A percentile compares a stretch with the other conserved stretches of the same genome.
Evolutionary conservation across 1,140 invertebrate genomes (phyloP).

Genomic region (Drosophila persimilis): DNA sequence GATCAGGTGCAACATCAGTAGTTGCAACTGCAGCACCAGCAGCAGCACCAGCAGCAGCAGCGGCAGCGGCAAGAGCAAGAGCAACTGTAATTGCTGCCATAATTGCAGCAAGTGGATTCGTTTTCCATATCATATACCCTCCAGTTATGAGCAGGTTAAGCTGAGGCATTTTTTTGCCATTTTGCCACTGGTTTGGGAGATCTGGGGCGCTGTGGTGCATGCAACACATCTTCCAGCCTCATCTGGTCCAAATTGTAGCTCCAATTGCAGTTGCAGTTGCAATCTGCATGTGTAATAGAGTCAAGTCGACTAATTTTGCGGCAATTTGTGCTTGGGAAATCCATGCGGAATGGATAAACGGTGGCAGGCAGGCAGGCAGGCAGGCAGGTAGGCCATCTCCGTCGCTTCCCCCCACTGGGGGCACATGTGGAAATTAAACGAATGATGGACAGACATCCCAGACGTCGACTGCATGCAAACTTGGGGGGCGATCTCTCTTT

Average conservation of each 20-base stretch:
- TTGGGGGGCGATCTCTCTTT: constrained; percentile 45
- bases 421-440: constrained; percentile 70
- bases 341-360: constrained; percentile 54
- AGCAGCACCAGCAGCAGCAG: constrained; percentile 31
- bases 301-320: constrained; percentile 61
- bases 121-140: constrained; percentile 69
- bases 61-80: constrained; percentile 32
- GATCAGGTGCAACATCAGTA: constrained; percentile 59
- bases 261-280: constrained; percentile 61
- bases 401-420: background rate
- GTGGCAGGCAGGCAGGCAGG: constrained; percentile 47
- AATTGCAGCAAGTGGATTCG: constrained; percentile 77
- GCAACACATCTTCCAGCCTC: constrained; percentile 39
- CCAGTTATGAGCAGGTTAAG: constrained; percentile 78
- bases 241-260: constrained; percentile 52
- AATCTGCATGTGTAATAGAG: constrained; percentile 63
- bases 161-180: constrained; percentile 43
- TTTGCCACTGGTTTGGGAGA: constrained; percentile 51
- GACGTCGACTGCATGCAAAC: constrained; percentile 58
- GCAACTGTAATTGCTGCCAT: constrained; percentile 73
- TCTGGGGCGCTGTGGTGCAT: constrained; percentile 16
- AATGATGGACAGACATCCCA: constrained; percentile 76
- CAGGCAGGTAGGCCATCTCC: background rate
- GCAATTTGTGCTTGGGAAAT: constrained; percentile 62
- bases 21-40: constrained; percentile 32